Conservation (phyloP, 2,888 invertebrate genomes). For the Conistra vaccinii region DNA sequence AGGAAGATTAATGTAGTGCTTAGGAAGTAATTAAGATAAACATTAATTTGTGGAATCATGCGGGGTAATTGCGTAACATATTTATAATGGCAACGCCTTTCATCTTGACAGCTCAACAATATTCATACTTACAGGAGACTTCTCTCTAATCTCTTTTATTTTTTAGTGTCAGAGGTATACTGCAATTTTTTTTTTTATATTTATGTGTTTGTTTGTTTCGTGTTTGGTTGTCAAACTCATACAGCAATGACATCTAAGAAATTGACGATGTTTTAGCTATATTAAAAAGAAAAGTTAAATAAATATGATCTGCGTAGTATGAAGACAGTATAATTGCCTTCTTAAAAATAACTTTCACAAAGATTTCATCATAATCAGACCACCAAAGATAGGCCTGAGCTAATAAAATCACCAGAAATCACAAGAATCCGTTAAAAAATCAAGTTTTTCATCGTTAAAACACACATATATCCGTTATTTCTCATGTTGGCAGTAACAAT, state of each 20-base stretch:
- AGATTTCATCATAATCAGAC: slow-evolving; percentile 38
- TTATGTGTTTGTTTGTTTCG: too few relatives aligned
- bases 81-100: too few relatives aligned
- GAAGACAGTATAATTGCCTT: background rate
- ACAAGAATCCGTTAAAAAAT: slow-evolving; percentile 58
- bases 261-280: background rate
- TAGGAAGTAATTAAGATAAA: slow-evolving; percentile 12
- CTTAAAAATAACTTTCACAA: background rate
- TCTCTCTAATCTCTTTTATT: too few relatives aligned
- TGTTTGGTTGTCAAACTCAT: background rate
- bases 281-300: background rate
- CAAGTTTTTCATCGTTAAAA: slow-evolving; percentile 41
- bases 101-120: too few relatives aligned
- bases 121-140: too few relatives aligned
- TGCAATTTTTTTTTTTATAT: background rate
- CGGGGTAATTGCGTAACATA: too few relatives aligned
- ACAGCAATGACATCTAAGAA: background rate
- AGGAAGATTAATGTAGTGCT: background rate
- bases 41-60: background rate
- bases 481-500: slow-evolving; percentile 51
- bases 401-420: slow-evolving; percentile 24
- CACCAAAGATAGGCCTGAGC: slow-evolving; percentile 41
- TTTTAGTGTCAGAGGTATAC: background rate
- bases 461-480: slow-evolving; percentile 54
- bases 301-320: background rate